Percentiles rank a stretch among this genome's conserved stretches.
phyloP scores from a whole-genome alignment of 2,113 vertebrate genomes.

The Phrynosoma platyrhinos region DNA sequence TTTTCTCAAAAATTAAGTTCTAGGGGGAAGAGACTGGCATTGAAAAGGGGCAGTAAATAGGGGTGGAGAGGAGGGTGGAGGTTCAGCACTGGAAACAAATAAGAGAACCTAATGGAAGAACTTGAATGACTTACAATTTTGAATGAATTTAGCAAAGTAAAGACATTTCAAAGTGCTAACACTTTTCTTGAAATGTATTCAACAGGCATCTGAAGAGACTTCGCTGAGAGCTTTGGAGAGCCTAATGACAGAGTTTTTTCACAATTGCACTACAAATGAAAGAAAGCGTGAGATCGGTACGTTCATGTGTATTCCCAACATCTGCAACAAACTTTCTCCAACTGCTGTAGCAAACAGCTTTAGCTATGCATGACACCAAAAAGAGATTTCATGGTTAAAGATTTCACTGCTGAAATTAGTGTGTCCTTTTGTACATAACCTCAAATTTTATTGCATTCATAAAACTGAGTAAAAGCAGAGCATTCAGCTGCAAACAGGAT shows the following conservation, averaged over 20 bases:
- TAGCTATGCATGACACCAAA: neutral
- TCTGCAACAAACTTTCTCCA: neutral
- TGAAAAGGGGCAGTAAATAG: neutral
- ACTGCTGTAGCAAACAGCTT: neutral
- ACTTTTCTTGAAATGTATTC: slow-evolving; percentile 35
- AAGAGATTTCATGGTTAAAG: neutral
- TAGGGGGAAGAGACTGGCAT: neutral
- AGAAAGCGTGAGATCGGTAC: slow-evolving; percentile 97
- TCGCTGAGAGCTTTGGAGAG: slow-evolving; percentile 93
- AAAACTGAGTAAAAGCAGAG: neutral
- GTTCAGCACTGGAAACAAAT: too few species aligned
- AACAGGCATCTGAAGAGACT: slow-evolving; percentile 92
- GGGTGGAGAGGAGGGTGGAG: neutral
- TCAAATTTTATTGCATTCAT: neutral
- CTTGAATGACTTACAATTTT: neutral
- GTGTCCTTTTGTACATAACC: neutral
- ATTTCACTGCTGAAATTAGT: too few species aligned
- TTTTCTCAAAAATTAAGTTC: neutral
- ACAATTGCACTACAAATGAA: slow-evolving; percentile 95
- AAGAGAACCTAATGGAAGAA: too few species aligned
- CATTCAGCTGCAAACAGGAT: neutral
- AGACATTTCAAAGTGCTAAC: neutral
- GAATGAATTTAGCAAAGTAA: too few species aligned
- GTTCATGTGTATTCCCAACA: slow-evolving; percentile 23
- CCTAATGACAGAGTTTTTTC: slow-evolving; percentile 98